Percentiles rank a stretch among this genome's conserved stretches.
phyloP scores from a whole-genome alignment of 2,113 vertebrate genomes.

The Podarcis raffonei region DNA sequence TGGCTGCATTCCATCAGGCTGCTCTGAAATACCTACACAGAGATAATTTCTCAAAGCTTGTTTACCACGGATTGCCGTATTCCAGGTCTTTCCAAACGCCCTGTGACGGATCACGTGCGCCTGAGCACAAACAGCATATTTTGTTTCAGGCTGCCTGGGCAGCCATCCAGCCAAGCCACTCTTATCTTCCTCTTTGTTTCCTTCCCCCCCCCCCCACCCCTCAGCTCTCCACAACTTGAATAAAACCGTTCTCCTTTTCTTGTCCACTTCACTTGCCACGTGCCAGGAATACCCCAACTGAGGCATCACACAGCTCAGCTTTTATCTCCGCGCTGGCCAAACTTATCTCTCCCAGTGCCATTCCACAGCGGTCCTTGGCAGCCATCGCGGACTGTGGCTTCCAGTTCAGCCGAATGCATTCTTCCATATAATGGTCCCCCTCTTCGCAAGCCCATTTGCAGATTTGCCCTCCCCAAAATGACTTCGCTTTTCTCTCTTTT shows the following conservation, averaged over 20 bases:
- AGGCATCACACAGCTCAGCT: background rate
- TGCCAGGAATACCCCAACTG: background rate
- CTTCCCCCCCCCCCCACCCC: no score
- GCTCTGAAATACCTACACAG: background rate
- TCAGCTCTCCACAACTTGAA: background rate
- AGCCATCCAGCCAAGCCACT: background rate
- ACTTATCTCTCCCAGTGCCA: background rate
- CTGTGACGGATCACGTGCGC: background rate
- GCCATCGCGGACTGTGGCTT: background rate
- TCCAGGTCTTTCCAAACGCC: background rate
- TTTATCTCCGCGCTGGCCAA: background rate
- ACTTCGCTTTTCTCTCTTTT: background rate
- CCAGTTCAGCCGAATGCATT: background rate
- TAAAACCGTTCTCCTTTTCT: background rate
- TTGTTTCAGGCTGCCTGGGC: background rate
- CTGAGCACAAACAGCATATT: background rate
- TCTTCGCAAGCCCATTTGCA: slow-evolving; percentile 1
- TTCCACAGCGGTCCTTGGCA: background rate
- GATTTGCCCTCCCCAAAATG: background rate
- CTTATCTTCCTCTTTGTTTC: background rate
- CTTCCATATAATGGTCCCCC: background rate
- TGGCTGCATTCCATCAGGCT: no score
- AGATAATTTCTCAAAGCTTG: background rate
- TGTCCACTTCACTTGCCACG: background rate
- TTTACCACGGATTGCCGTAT: background rate